Percentiles rank a stretch among this genome's conserved stretches.
These are phyloP conservation scores for Bettongia penicillata DNA, from an alignment of 2,113 vertebrate species.

Conservation along the genomic window DNA sequence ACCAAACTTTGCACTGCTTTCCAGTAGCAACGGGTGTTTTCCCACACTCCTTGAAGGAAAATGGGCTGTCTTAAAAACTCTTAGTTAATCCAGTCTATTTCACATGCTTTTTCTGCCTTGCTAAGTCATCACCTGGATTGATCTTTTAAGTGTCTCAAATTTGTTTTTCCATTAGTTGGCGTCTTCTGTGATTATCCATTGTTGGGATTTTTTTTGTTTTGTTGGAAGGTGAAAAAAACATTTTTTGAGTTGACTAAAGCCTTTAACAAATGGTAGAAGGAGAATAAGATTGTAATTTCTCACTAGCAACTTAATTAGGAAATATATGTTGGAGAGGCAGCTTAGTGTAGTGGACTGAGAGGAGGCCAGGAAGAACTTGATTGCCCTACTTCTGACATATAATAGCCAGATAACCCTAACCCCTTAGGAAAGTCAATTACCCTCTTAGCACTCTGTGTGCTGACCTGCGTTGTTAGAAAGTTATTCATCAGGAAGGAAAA, in stretches of 20 bases:
- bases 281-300: conserved; percentile 8
- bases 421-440: not conserved
- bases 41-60: not conserved
- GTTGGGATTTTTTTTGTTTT: not conserved
- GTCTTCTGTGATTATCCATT: conserved; percentile 24
- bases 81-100: conserved; percentile 50
- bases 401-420: too few species aligned
- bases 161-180: conserved; percentile 49
- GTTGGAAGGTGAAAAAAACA: conserved; percentile 19
- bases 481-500: not conserved
- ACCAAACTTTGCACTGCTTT: conserved; percentile 73
- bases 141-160: conserved; percentile 8
- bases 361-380: not conserved
- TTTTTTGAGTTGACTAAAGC: conserved; percentile 19
- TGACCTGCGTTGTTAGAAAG: not conserved
- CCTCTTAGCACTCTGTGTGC: not conserved
- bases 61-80: conserved; percentile 68
- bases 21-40: conserved; percentile 61
- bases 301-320: conserved; percentile 33
- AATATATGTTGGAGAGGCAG: not conserved
- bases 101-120: conserved; percentile 43
- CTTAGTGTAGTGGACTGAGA: not conserved
- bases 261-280: conserved; percentile 25
- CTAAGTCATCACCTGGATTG: not conserved
- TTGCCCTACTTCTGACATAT: not conserved